These are phyloP conservation scores for Macrosoma leucophasiata DNA, from an alignment of 2,888 invertebrate species.

Conservation along the genomic window DNA sequence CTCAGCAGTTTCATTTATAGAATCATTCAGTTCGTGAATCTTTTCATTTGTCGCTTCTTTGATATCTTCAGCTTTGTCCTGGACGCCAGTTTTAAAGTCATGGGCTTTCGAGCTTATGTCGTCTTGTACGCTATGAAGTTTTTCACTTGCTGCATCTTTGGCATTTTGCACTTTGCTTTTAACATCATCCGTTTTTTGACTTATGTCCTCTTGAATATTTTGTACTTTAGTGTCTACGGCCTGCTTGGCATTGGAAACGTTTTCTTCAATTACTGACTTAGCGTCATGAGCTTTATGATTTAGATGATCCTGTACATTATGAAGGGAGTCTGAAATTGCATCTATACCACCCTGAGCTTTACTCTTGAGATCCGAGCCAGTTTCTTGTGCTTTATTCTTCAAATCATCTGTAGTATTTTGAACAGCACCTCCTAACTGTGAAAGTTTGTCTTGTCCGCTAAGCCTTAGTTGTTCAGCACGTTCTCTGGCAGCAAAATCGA, in stretches of 20 bases:
- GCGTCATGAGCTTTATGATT: conserved; percentile 15
- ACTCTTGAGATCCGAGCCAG: conserved; percentile 40
- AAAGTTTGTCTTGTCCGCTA: conserved; percentile 38
- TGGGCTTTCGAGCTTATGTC: conserved; percentile 39
- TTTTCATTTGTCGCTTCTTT: conserved; percentile 45
- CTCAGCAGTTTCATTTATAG: conserved; percentile 40
- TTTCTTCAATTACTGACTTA: conserved; percentile 18
- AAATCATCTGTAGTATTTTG: conserved; percentile 40
- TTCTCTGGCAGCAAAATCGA: conserved; percentile 58
- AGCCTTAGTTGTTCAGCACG: conserved; percentile 49
- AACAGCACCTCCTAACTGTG: conserved; percentile 43
- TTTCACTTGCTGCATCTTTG: conserved; percentile 42
- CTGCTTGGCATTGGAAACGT: too few relatives aligned
- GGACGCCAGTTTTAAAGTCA: conserved; percentile 37
- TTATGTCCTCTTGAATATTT: conserved; percentile 39
- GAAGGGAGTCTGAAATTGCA: conserved; percentile 37
- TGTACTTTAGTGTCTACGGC: conserved; percentile 28
- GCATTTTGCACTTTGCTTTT: conserved; percentile 28
- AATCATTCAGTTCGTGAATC: conserved; percentile 40
- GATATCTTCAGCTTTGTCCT: conserved; percentile 37
- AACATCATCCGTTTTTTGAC: conserved; percentile 46
- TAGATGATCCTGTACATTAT: conserved; percentile 11
- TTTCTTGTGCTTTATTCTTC: conserved; percentile 36
- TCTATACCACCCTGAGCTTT: conserved; percentile 49
- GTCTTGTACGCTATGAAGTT: conserved; percentile 35